phyloP scores from a whole-genome alignment of 2,113 vertebrate species.

The Actenoides hombroni region DNA sequence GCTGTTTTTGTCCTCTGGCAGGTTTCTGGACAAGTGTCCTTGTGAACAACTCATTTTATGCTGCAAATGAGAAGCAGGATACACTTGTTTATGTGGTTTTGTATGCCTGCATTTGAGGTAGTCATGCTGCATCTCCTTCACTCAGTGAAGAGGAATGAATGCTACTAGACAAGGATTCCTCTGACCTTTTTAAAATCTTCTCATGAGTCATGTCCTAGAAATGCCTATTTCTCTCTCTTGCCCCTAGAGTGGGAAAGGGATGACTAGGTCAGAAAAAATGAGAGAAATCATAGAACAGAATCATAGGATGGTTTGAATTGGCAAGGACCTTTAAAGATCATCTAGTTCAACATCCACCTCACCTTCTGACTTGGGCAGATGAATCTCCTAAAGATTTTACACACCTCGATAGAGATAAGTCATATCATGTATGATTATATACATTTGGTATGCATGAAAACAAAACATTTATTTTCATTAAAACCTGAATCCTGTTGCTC shows the following conservation, averaged over 20 bases:
- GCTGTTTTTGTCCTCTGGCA: neutral
- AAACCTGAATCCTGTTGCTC: neutral
- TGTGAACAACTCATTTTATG: neutral
- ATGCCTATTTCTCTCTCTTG: neutral
- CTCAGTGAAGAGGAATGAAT: neutral
- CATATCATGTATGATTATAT: neutral
- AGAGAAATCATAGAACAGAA: neutral
- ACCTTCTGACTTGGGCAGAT: neutral
- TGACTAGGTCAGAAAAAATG: neutral
- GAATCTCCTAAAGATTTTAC: neutral
- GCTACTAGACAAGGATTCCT: neutral
- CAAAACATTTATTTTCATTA: neutral
- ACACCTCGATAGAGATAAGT: neutral
- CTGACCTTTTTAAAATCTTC: constrained; percentile 11
- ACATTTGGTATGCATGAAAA: neutral
- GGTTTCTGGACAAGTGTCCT: neutral
- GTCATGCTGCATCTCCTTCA: neutral
- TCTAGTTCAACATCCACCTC: neutral
- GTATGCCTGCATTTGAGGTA: neutral
- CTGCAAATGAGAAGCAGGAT: neutral
- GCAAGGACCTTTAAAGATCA: neutral
- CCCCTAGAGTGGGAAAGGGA: neutral
- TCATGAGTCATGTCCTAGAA: constrained; percentile 15
- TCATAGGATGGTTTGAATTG: neutral
- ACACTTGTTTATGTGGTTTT: neutral